These are phyloP conservation scores for Ceratosolen solmsi DNA, from an alignment of 1,140 invertebrate genomes.

Conservation along the genomic window DNA sequence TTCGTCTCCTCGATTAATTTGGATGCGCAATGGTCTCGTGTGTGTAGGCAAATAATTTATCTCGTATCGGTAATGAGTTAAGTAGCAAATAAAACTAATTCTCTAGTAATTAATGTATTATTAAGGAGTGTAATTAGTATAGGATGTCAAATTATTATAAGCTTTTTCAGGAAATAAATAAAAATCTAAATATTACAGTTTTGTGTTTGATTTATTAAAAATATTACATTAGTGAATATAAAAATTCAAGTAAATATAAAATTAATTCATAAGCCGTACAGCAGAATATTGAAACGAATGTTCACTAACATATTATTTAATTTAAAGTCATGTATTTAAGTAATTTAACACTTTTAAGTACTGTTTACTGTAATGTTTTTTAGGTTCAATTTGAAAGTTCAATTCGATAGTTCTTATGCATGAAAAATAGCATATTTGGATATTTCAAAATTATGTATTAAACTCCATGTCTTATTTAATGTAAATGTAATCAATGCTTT, in stretches of 20 bases:
- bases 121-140: background rate
- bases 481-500: background rate
- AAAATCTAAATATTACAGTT: slow-evolving; percentile 33
- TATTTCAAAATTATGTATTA: background rate
- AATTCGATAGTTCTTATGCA: background rate
- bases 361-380: background rate
- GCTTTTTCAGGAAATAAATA: slow-evolving; percentile 32
- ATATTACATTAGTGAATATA: slow-evolving; percentile 39
- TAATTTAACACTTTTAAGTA: slow-evolving; percentile 10
- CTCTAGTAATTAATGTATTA: background rate
- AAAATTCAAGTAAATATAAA: slow-evolving; percentile 25
- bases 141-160: background rate
- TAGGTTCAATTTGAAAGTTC: background rate
- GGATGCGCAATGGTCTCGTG: too few species aligned
- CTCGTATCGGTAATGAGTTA: too few species aligned
- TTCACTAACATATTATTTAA: slow-evolving; percentile 8
- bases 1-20: background rate
- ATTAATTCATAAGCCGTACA: slow-evolving; percentile 7
- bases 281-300: background rate
- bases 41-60: too few species aligned
- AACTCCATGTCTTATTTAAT: background rate
- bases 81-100: background rate
- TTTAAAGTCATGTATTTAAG: background rate
- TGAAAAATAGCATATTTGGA: background rate
- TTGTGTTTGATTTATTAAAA: slow-evolving; percentile 32